Evolutionary conservation across 2,113 vertebrate genomes (phyloP).

Genomic region (Paraplagusia blochii): DNA sequence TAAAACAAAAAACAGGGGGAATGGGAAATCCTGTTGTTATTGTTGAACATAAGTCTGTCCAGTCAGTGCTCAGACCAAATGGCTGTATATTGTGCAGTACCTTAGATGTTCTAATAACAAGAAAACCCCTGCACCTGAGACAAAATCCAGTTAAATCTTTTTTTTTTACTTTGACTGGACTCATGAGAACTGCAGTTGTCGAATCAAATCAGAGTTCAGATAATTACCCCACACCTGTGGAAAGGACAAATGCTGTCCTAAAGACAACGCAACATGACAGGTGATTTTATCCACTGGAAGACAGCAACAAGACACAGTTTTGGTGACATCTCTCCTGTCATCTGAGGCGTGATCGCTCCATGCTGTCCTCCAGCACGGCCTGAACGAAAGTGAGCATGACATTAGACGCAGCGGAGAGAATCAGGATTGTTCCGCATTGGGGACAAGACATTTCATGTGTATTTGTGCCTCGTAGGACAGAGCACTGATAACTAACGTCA

Average conservation of each 20-base stretch:
- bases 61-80: no score
- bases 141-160: no score
- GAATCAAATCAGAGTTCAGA: neutral
- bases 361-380: constrained; percentile 4
- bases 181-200: neutral
- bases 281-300: neutral
- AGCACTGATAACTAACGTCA: constrained; percentile 61
- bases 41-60: no score
- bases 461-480: constrained; percentile 41
- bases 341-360: constrained; percentile 17
- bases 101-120: no score
- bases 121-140: no score
- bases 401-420: constrained; percentile 43
- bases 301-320: constrained; percentile 1
- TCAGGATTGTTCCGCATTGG: constrained; percentile 49
- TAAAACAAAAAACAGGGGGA: no score
- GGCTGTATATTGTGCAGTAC: no score
- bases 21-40: no score
- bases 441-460: constrained; percentile 40
- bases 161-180: neutral
- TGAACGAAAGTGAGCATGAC: constrained; percentile 26
- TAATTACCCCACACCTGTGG: neutral
- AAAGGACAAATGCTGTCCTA: neutral
- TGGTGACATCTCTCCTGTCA: constrained; percentile 16
- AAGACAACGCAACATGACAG: constrained; percentile 13